phyloP scores from a whole-genome alignment of 2,888 invertebrate genomes.

The Leptinotarsa juncta region DNA sequence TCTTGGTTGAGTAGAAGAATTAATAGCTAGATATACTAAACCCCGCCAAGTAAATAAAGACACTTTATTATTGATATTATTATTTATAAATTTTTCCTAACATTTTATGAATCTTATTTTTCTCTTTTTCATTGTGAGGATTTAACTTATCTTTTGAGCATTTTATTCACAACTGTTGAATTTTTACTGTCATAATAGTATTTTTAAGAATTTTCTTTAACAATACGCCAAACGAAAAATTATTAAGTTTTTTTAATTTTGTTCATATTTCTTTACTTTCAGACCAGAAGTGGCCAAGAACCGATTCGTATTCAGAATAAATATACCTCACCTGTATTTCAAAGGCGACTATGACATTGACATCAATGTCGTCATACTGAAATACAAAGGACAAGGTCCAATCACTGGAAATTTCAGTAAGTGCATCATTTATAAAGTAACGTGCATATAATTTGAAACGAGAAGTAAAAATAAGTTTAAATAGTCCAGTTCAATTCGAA shows the following conservation, averaged over 20 bases:
- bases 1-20: too few relatives aligned
- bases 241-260: background rate
- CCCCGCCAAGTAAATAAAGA: too few relatives aligned
- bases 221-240: background rate
- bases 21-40: too few relatives aligned
- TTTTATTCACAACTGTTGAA: too few relatives aligned
- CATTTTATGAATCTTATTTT: too few relatives aligned
- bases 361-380: conserved; percentile 73
- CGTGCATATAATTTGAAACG: background rate
- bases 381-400: conserved; percentile 74
- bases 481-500: background rate
- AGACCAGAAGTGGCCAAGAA: conserved; percentile 74
- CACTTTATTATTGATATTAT: too few relatives aligned
- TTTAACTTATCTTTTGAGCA: too few relatives aligned
- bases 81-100: too few relatives aligned
- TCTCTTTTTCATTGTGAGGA: too few relatives aligned
- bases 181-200: too few relatives aligned
- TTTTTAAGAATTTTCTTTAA: too few relatives aligned
- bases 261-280: conserved; percentile 55
- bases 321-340: conserved; percentile 72
- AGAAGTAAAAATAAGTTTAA: background rate
- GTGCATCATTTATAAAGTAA: conserved; percentile 56
- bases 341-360: conserved; percentile 78
- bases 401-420: conserved; percentile 77
- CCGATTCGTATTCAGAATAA: conserved; percentile 72